Evolutionary conservation across 2,888 invertebrate genomes (phyloP), one percentile per base, ranked within the genome.

Genomic region (Lithophane semibrunnea): DNA sequence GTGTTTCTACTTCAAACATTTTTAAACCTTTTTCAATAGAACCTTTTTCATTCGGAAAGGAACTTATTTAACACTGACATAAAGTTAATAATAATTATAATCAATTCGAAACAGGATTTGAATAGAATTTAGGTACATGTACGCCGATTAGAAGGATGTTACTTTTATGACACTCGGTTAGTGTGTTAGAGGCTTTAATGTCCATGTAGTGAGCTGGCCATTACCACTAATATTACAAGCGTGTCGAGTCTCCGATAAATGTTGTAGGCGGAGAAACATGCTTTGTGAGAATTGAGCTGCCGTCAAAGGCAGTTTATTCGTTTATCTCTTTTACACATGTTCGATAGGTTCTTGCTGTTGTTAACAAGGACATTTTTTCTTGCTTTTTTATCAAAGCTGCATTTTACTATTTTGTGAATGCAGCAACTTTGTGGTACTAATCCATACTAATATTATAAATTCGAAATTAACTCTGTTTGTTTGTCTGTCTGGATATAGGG

Each of bases 191-290:
- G 58, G 52, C 24, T n/a, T 66, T 74, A 63, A 86, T 83, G 72
- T 66, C 16, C 69, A 49, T 61, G 65, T 74, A 69, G 63, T 68
- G 29, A 58, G 54, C n/a, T 74, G 74, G 58, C 29, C 44, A 60
- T 83, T 75, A 83, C 84, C 83, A 60, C 44, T 63, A 54, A 63
- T 72, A 72, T 67, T 61, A 83, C 83, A 82, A 77, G 86, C 12
- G 24, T 70, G 21, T 37, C 24, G 70, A 54, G 58, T 47, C 8
- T 29, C 49, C 29, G 63, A 75, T 69, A 63, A 69, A 83, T 75
- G 72, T 67, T n/a, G 86, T 83, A 66, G 83, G 86, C 74, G 84
- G 86, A 24, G 72, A n/a, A 52, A 86, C 84, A 83, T 24, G 58
- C 52, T 60, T 67, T 47, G 37, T 24, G 42, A n/a, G 21, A 74